phyloP scores from a whole-genome alignment of 53 echinoderm and acorn worm species.

The Luidia sarsii region DNA sequence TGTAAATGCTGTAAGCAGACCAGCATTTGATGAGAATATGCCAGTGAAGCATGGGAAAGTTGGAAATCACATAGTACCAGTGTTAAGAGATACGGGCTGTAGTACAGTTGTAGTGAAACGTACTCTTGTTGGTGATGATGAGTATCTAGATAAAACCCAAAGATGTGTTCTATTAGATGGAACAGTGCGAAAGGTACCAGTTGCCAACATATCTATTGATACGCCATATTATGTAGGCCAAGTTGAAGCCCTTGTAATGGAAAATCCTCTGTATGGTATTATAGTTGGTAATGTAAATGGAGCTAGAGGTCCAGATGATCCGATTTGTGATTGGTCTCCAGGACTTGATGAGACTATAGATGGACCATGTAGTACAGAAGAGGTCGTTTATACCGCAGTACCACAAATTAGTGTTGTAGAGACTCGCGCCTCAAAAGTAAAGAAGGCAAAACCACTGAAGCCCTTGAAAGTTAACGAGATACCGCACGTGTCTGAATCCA shows the following conservation, averaged over 20 bases:
- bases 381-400: too few relatives aligned
- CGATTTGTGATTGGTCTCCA: too few relatives aligned
- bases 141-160: too few relatives aligned
- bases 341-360: background rate
- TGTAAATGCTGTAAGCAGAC: too few relatives aligned
- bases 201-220: slow-evolving; percentile 8
- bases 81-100: slow-evolving; percentile 48
- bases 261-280: too few relatives aligned
- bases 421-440: slow-evolving; percentile 20
- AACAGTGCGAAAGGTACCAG: slow-evolving; percentile 27
- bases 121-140: background rate
- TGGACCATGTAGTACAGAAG: too few relatives aligned
- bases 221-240: slow-evolving; percentile 23
- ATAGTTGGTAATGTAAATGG: too few relatives aligned
- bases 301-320: too few relatives aligned
- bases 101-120: slow-evolving; percentile 32
- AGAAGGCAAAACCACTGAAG: background rate
- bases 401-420: too few relatives aligned
- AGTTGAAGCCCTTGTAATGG: slow-evolving; percentile 16
- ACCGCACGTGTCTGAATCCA: background rate
- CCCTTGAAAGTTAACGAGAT: background rate
- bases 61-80: background rate
- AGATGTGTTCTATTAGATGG: slow-evolving; percentile 37
- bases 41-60: slow-evolving; percentile 44
- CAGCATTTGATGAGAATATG: too few relatives aligned